Percentiles rank a stretch among this genome's conserved stretches.
phyloP scores from a whole-genome alignment of 2,113 vertebrate species.

The Muntiacus muntjak region DNA sequence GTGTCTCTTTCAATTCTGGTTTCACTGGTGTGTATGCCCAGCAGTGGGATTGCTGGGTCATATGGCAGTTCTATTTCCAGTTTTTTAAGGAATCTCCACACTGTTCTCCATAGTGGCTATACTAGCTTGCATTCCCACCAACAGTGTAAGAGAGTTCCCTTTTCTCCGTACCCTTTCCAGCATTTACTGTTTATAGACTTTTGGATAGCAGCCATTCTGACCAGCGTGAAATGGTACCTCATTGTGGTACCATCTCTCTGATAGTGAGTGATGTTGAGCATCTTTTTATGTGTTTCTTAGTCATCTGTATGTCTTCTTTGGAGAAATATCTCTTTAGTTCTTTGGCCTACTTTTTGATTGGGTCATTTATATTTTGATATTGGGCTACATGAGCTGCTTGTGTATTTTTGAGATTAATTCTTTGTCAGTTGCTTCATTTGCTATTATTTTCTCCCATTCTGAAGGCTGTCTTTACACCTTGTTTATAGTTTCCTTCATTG shows the following conservation, averaged over 20 bases:
- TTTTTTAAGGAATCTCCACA: neutral
- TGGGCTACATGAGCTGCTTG: neutral
- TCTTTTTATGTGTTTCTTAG: neutral
- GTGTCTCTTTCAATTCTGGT: neutral
- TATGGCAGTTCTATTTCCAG: neutral
- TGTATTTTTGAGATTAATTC: neutral
- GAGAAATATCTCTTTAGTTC: neutral
- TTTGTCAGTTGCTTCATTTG: neutral
- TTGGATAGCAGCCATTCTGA: neutral
- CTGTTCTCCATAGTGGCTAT: neutral
- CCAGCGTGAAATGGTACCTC: neutral
- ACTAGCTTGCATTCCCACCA: neutral
- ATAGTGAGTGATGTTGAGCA: neutral
- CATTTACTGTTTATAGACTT: neutral
- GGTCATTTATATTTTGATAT: neutral
- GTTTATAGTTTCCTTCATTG: neutral
- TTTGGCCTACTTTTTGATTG: neutral
- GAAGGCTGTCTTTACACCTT: neutral
- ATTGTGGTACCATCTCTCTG: neutral
- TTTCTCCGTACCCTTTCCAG: neutral
- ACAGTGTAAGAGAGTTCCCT: neutral
- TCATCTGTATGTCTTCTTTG: neutral
- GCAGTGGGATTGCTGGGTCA: neutral
- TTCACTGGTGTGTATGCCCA: neutral
- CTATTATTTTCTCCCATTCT: neutral